Base-by-base conservation (phyloP, 2,113 vertebrate species). In the Psophia crepitans region DNA sequence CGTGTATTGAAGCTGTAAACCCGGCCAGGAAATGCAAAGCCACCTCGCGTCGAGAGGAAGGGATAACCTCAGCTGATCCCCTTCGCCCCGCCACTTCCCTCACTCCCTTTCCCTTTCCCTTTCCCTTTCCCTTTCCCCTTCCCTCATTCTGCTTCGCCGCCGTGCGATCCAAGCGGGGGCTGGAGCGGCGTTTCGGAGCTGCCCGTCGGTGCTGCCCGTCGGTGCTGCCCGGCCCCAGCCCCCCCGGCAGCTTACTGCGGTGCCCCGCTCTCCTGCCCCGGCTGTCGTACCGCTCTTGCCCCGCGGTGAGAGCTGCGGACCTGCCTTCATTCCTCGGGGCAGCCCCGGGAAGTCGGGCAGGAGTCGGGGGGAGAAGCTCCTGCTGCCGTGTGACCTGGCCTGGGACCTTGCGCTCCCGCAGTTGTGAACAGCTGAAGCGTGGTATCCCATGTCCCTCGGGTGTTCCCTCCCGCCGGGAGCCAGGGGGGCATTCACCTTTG, bases 161-260 rank as follows among this genome's bases (percentile, higher is more conserved):
- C 21, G 1, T 15, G n/a, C 3, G 33, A 33, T 48, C 17, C 26
- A 44, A 43, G 32, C 1, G 1, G 53, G 58, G 46, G 39, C 48
- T 11, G 56, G 43, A 78, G 54, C 35, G 69, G 58, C 37, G 0
- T 60, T 35, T 18, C 0, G 8, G 28, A 35, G 32, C 48, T 53
- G 10, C n/a, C 3, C 5, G 17, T 53, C 82, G 6, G 63, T 0
- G 2, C 3, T 33, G 20, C 46, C 2, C 5, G 17, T 53, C 82
- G 6, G 63, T 0, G 2, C 3, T 33, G 20, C 46, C 2, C n/a
- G n/a, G n/a, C 35, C 17, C 46, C 44, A 35, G 11, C 8, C 61
- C 20, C 43, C 41, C 81, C 2, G 33, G 74, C 44, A 14, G 76
- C 12, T 23, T 54, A 16, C 64, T 61, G 28, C 39, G 0, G 46